Conservation (phyloP, 2,888 invertebrate genomes). For the Leptarthrus brevirostris region DNA sequence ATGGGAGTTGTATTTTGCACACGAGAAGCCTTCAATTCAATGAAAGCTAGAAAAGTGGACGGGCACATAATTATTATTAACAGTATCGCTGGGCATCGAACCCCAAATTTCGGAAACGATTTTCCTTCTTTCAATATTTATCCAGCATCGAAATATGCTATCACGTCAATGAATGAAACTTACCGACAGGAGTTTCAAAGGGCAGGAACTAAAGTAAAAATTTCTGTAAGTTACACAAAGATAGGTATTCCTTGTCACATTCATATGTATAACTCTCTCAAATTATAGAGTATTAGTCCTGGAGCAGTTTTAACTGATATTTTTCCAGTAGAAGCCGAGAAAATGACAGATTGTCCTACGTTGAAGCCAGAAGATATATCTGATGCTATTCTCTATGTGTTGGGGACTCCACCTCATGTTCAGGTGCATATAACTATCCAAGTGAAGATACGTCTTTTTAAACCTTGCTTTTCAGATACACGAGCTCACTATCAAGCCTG, state of each 20-base stretch:
- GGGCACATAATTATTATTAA: conserved; percentile 68
- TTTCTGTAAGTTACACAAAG: conserved; percentile 60
- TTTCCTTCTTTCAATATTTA: conserved; percentile 60
- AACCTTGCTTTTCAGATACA: conserved; percentile 4
- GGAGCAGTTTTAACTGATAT: conserved; percentile 65
- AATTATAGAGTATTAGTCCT: conserved; percentile 62
- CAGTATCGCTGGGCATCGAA: conserved; percentile 60
- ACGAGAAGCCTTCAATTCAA: conserved; percentile 67
- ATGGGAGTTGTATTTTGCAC: conserved; percentile 66
- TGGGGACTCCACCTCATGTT: conserved; percentile 62
- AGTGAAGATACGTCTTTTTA: not conserved
- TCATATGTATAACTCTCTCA: not conserved
- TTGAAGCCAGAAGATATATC: conserved; percentile 63
- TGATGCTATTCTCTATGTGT: conserved; percentile 63
- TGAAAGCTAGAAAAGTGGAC: conserved; percentile 65
- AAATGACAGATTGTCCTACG: conserved; percentile 58
- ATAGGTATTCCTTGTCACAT: not conserved
- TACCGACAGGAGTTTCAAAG: conserved; percentile 63
- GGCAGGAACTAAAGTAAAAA: conserved; percentile 62
- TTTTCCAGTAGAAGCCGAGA: conserved; percentile 56
- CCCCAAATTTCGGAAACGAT: conserved; percentile 51
- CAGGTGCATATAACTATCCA: conserved; percentile 47
- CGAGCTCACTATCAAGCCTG: conserved; percentile 43
- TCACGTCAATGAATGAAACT: conserved; percentile 63
- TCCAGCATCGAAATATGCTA: conserved; percentile 62